Conservation (phyloP, 2,888 invertebrate species). For the Tholera decimalis region DNA sequence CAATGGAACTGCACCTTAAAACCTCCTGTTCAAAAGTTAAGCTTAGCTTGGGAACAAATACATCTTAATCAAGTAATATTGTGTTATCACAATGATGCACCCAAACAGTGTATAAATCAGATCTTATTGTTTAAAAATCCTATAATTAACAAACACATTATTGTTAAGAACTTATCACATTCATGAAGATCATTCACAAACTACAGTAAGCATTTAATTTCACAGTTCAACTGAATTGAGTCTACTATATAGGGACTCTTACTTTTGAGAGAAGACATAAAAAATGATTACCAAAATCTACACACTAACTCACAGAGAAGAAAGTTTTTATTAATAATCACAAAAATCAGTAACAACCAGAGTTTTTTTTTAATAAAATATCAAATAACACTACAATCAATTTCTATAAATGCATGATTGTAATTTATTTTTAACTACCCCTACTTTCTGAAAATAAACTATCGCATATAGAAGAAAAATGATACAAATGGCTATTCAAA, state of each 20-base stretch:
- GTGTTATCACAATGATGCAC: too few species aligned
- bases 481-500: too few species aligned
- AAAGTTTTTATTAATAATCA: slow-evolving; percentile 3
- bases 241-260: neutral
- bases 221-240: neutral
- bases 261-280: neutral
- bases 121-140: slow-evolving; percentile 8
- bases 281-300: neutral
- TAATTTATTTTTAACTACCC: too few species aligned
- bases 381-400: neutral
- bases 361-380: neutral
- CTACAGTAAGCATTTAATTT: neutral
- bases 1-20: neutral
- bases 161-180: too few species aligned
- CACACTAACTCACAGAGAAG: slow-evolving; percentile 4
- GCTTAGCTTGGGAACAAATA: too few species aligned
- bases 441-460: too few species aligned
- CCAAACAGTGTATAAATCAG: too few species aligned
- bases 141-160: neutral
- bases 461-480: too few species aligned
- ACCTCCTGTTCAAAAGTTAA: too few species aligned
- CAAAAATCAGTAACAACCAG: slow-evolving; percentile 26
- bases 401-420: slow-evolving; percentile 14
- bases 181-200: too few species aligned
- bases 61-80: too few species aligned